These are phyloP conservation scores for Tinea pellionella DNA, from an alignment of 2,888 invertebrate species.

Conservation along the genomic window DNA sequence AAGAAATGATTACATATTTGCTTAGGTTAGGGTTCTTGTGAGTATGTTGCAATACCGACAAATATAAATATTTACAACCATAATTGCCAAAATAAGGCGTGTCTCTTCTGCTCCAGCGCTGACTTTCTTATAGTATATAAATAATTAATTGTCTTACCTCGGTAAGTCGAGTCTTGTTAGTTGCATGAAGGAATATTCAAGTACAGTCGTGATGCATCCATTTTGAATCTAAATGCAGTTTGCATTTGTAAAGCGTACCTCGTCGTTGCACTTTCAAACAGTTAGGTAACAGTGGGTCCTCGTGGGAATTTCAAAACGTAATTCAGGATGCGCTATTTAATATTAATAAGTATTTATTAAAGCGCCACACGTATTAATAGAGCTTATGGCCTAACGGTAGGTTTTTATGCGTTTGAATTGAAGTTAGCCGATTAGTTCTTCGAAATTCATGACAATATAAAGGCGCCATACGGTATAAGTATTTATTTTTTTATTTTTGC, in stretches of 20 bases:
- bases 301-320: constrained; percentile 30
- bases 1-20: too few species aligned
- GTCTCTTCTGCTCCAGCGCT: too few species aligned
- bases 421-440: background rate
- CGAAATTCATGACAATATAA: too few species aligned
- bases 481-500: too few species aligned
- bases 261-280: constrained; percentile 39
- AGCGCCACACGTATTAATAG: background rate
- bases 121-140: too few species aligned
- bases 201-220: background rate
- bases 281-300: constrained; percentile 37
- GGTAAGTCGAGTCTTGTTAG: too few species aligned
- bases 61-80: too few species aligned
- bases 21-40: too few species aligned
- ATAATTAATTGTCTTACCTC: too few species aligned
- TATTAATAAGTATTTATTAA: constrained; percentile 27
- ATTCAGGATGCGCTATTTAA: constrained; percentile 24
- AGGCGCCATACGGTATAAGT: too few species aligned
- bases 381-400: constrained; percentile 33
- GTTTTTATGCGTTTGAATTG: constrained; percentile 13
- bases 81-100: too few species aligned
- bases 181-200: background rate
- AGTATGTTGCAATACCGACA: too few species aligned
- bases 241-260: background rate
- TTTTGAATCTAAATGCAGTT: background rate